Evolutionary conservation across 2,797 vertebrate genomes (phyloP).

Genomic region (Remorina albescens): DNA sequence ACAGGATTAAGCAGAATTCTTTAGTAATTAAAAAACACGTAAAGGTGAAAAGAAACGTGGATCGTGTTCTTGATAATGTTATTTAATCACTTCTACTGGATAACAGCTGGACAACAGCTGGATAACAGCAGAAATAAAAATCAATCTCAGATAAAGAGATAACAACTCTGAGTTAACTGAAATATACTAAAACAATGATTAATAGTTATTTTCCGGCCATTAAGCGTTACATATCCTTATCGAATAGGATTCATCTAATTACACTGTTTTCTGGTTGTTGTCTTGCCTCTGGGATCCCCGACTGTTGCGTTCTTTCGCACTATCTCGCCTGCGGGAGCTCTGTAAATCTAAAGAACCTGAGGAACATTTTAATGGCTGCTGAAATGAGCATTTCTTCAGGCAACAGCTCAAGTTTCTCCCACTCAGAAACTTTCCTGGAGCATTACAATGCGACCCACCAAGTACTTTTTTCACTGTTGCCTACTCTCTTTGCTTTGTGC

Average conservation of each 20-base stretch:
- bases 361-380: conserved; percentile 76
- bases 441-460: conserved; percentile 48
- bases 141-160: conserved; percentile 10
- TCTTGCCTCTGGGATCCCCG: conserved; percentile 66
- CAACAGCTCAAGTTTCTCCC: conserved; percentile 72
- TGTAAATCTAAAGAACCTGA: conserved; percentile 68
- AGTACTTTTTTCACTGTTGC: conserved; percentile 44
- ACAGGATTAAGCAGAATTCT: not conserved
- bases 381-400: conserved; percentile 74
- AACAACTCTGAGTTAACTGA: conserved; percentile 12
- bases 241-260: conserved; percentile 72
- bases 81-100: too few species aligned
- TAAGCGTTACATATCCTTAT: conserved; percentile 62
- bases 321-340: conserved; percentile 65
- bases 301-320: conserved; percentile 52
- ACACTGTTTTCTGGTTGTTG: conserved; percentile 66
- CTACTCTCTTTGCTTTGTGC: conserved; percentile 46
- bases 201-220: conserved; percentile 55
- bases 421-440: conserved; percentile 74
- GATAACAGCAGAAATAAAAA: not conserved
- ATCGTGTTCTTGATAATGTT: not conserved
- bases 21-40: not conserved
- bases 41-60: not conserved
- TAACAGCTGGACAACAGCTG: not conserved
- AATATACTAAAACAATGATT: conserved; percentile 28